Percentiles rank a stretch among this genome's conserved stretches.
These are phyloP conservation scores for Eutrigla gurnardus DNA, from an alignment of 2,797 vertebrate genomes.

Conservation along the genomic window DNA sequence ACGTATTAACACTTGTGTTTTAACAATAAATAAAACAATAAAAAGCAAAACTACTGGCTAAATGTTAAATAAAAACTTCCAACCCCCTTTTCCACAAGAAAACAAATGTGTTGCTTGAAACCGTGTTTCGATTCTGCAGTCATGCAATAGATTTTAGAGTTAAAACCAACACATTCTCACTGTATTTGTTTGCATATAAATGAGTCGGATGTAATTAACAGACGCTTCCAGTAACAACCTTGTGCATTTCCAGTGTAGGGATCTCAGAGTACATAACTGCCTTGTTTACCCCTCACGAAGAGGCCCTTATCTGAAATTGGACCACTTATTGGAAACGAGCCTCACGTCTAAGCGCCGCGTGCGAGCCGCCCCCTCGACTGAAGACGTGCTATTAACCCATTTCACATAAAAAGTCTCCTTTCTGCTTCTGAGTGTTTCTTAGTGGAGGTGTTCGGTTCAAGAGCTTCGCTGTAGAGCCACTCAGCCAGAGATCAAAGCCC, in stretches of 20 bases:
- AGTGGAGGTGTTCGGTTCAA: slow-evolving; percentile 39
- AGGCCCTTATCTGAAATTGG: slow-evolving; percentile 48
- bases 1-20: background rate
- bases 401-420: slow-evolving; percentile 57
- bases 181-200: background rate
- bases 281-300: slow-evolving; percentile 34
- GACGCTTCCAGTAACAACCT: slow-evolving; percentile 28
- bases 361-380: slow-evolving; percentile 43
- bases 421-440: slow-evolving; percentile 60
- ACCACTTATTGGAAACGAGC: slow-evolving; percentile 50
- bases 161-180: background rate
- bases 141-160: background rate
- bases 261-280: slow-evolving; percentile 57
- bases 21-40: background rate
- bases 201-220: slow-evolving; percentile 27
- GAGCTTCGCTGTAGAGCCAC: slow-evolving; percentile 49
- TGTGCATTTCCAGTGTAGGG: slow-evolving; percentile 21
- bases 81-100: background rate
- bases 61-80: background rate
- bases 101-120: background rate
- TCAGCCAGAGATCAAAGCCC: slow-evolving; percentile 59
- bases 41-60: background rate
- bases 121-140: background rate
- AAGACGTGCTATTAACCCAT: slow-evolving; percentile 56
- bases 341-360: slow-evolving; percentile 17